Conservation (phyloP, 1,140 invertebrate genomes). For the Sitobion miscanthi region DNA sequence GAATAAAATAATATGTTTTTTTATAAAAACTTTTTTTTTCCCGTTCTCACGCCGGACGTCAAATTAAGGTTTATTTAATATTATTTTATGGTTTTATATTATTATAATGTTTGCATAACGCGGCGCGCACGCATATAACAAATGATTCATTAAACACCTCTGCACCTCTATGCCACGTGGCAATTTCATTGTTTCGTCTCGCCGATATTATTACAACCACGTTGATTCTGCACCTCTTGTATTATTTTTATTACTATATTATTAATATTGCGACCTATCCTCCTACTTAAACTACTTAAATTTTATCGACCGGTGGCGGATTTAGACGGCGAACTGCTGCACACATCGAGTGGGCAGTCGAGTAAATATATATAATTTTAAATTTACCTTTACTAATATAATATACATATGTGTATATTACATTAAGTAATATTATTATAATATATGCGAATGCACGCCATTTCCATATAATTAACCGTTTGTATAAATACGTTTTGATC, state of each 20-base stretch:
- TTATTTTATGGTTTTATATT: neutral
- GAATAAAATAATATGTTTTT: neutral
- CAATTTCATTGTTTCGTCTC: slow-evolving; percentile 21
- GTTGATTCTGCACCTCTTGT: neutral
- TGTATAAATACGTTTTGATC: neutral
- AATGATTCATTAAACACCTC: slow-evolving; percentile 34
- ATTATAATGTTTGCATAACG: neutral
- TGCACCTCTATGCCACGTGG: neutral
- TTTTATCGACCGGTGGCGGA: slow-evolving; percentile 24
- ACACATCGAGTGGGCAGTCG: neutral
- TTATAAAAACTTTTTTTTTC: neutral
- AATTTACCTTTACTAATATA: neutral
- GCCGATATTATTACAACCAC: slow-evolving; percentile 5
- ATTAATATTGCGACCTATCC: neutral
- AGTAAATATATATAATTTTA: neutral
- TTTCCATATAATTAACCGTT: slow-evolving; percentile 22
- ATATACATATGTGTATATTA: neutral
- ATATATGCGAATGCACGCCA: neutral
- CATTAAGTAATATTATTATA: neutral
- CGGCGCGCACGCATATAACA: neutral
- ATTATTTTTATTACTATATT: neutral
- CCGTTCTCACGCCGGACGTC: neutral
- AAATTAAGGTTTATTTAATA: neutral
- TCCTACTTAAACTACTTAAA: slow-evolving; percentile 5
- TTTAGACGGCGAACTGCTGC: neutral